These are phyloP conservation scores for Scaptomyza flava DNA, from an alignment of 2,888 invertebrate species.

Conservation along the genomic window DNA sequence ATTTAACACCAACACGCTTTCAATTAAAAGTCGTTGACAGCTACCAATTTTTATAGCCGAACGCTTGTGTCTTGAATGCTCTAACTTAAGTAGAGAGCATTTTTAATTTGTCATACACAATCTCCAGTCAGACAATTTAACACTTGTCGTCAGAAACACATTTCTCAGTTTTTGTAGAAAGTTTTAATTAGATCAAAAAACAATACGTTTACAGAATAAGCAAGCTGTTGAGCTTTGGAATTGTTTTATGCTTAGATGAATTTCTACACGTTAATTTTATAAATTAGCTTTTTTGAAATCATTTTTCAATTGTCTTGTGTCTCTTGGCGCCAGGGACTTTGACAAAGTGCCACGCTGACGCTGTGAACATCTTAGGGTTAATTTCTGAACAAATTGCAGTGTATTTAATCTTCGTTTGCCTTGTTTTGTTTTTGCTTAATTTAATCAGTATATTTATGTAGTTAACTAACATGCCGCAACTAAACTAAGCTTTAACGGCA, in stretches of 20 bases:
- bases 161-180: conserved; percentile 25
- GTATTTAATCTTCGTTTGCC: conserved; percentile 43
- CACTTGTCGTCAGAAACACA: conserved; percentile 28
- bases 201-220: background rate
- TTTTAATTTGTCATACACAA: conserved; percentile 26
- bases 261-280: background rate
- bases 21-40: conserved; percentile 75
- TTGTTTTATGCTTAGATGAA: background rate
- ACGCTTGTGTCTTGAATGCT: conserved; percentile 35
- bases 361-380: background rate
- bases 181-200: conserved; percentile 17
- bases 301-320: too few relatives aligned
- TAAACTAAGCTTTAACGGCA: conserved; percentile 46
- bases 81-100: conserved; percentile 30
- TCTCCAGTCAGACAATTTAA: too few relatives aligned
- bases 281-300: too few relatives aligned
- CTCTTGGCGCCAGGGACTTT: too few relatives aligned
- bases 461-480: conserved; percentile 47
- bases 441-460: conserved; percentile 49
- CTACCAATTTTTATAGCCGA: conserved; percentile 57
- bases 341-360: background rate
- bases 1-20: conserved; percentile 71
- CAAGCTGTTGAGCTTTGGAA: background rate
- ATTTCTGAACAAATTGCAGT: conserved; percentile 4
- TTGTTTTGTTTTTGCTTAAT: conserved; percentile 36